Evolutionary conservation across 2,797 vertebrate genomes (phyloP).

Genomic region (Arrhamphus sclerolepis): DNA sequence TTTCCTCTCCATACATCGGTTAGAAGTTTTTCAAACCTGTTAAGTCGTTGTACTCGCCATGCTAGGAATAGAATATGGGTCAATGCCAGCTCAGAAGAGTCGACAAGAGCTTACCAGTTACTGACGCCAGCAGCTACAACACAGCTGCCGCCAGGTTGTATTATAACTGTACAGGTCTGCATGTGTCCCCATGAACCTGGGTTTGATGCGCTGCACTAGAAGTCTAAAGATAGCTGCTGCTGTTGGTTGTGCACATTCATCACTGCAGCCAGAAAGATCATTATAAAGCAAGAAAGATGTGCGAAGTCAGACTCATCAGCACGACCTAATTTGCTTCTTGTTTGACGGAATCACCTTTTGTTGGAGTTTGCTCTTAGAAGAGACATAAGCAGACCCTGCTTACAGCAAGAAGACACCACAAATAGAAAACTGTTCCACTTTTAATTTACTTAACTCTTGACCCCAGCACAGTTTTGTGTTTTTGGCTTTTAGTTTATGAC

Average conservation of each 20-base stretch:
- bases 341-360: neutral
- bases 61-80: slow-evolving; percentile 78
- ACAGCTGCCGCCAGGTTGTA: slow-evolving; percentile 43
- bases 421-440: too few relatives aligned
- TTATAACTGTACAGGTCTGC: slow-evolving; percentile 2
- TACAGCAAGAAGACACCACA: too few relatives aligned
- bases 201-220: slow-evolving; percentile 12
- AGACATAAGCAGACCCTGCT: too few relatives aligned
- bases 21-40: slow-evolving; percentile 58
- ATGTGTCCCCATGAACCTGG: slow-evolving; percentile 20
- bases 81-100: slow-evolving; percentile 69
- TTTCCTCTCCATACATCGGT: slow-evolving; percentile 9
- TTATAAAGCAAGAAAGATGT: neutral
- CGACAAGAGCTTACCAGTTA: slow-evolving; percentile 60
- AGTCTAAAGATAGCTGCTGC: slow-evolving; percentile 1
- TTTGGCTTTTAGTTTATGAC: too few relatives aligned
- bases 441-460: too few relatives aligned
- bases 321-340: slow-evolving; percentile 1
- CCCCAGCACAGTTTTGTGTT: too few relatives aligned
- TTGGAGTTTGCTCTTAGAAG: too few relatives aligned
- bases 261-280: slow-evolving; percentile 2
- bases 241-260: slow-evolving; percentile 6
- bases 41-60: slow-evolving; percentile 54
- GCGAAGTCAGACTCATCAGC: slow-evolving; percentile 8
- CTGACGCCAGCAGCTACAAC: slow-evolving; percentile 52